phyloP scores from a whole-genome alignment of 2,113 vertebrate genomes.

The Oreocharis arfaki region DNA sequence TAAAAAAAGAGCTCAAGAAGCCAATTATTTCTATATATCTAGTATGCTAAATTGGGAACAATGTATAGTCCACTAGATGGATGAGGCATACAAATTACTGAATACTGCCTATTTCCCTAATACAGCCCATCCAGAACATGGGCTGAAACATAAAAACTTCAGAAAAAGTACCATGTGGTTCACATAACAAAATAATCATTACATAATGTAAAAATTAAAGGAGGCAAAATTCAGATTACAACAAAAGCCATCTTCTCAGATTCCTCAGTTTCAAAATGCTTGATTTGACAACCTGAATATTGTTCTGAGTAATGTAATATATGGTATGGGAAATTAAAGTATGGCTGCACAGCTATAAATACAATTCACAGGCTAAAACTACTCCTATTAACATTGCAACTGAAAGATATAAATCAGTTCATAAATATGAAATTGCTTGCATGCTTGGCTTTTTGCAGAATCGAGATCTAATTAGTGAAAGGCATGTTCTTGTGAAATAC shows the following conservation, averaged over 20 bases:
- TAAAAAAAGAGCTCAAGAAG: not conserved
- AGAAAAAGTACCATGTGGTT: not conserved
- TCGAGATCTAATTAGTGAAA: constrained; percentile 25
- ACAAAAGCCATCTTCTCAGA: not conserved
- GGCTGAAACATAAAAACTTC: not conserved
- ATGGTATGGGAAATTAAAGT: constrained; percentile 43
- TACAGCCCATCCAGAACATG: not conserved
- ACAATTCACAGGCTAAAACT: constrained; percentile 37
- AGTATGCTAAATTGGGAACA: not conserved
- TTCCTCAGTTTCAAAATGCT: constrained; percentile 13
- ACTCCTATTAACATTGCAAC: constrained; percentile 41
- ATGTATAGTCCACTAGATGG: not conserved
- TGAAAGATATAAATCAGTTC: constrained; percentile 62
- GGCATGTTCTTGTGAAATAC: constrained; percentile 32
- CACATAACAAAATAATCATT: not conserved
- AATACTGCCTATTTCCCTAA: not conserved
- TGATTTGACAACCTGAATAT: constrained; percentile 26
- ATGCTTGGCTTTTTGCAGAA: constrained; percentile 48
- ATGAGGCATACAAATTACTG: not conserved
- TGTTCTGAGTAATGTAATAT: constrained; percentile 30
- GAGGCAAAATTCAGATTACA: not conserved
- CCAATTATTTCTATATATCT: not conserved
- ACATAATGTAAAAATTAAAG: not conserved
- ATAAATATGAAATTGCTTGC: constrained; percentile 57
- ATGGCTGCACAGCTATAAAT: constrained; percentile 31